These are phyloP conservation scores for Nesospiza acunhae DNA, from an alignment of 2,113 vertebrate genomes.

Conservation along the genomic window DNA sequence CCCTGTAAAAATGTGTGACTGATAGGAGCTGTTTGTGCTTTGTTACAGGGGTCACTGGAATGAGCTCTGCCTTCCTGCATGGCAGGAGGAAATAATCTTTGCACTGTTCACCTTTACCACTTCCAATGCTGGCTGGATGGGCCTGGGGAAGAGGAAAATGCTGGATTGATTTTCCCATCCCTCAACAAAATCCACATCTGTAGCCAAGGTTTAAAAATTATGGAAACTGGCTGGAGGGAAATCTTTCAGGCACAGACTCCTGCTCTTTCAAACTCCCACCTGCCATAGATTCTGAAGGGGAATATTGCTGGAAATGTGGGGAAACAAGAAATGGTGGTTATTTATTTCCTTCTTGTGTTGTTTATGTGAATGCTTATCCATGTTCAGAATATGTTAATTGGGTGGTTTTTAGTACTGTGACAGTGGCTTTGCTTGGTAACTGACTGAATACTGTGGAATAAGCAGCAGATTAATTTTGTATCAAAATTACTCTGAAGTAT, in stretches of 20 bases:
- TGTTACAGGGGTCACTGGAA: conserved; percentile 15
- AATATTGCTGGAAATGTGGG: background rate
- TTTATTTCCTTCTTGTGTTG: conserved; percentile 25
- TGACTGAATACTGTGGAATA: background rate
- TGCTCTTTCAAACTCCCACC: background rate
- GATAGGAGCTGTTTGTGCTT: background rate
- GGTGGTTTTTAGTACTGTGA: background rate
- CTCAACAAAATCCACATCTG: background rate
- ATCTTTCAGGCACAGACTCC: background rate
- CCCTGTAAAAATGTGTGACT: background rate
- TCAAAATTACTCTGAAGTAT: conserved; percentile 33
- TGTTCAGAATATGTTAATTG: background rate
- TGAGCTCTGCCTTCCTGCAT: background rate
- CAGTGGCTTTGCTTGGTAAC: conserved; percentile 1
- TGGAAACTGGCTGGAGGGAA: background rate
- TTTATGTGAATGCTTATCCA: conserved; percentile 27
- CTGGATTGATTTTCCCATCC: background rate
- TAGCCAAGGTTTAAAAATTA: background rate
- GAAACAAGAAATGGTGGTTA: background rate
- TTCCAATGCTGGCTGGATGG: background rate
- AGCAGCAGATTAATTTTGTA: conserved; percentile 53
- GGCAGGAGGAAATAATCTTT: background rate
- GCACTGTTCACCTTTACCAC: conserved; percentile 38
- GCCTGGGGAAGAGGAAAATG: background rate
- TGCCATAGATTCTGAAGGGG: background rate